Evolutionary conservation across 1,140 invertebrate species (phyloP).

Genomic region (Sycophila sp.): DNA sequence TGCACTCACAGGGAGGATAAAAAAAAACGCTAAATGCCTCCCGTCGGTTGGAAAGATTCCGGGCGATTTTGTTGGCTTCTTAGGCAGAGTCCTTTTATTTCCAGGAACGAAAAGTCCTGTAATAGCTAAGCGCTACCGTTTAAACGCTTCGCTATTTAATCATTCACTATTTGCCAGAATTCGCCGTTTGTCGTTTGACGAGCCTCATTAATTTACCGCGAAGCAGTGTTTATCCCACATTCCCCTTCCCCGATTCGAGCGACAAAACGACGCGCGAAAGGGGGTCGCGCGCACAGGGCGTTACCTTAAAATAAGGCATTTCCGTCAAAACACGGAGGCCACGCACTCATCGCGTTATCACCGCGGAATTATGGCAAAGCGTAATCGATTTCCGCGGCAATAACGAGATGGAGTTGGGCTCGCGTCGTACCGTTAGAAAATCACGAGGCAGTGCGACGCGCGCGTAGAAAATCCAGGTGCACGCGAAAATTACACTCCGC

Average conservation of each 20-base stretch:
- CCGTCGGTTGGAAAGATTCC: conserved; percentile 1
- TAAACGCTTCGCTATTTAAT: background rate
- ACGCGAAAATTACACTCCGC: conserved; percentile 1
- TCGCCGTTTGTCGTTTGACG: background rate
- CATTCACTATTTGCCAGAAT: background rate
- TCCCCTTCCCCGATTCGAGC: background rate
- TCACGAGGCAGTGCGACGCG: conserved; percentile 10
- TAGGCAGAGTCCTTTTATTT: conserved; percentile 15
- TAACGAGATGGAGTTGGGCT: conserved; percentile 27
- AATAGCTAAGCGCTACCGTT: background rate
- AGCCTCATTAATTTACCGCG: background rate
- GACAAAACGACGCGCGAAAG: background rate
- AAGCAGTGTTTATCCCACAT: background rate
- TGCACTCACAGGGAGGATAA: background rate
- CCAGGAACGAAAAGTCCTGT: conserved; percentile 9
- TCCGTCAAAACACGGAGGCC: background rate
- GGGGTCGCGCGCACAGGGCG: background rate
- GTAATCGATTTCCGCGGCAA: conserved; percentile 35
- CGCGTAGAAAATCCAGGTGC: background rate
- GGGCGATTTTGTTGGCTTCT: background rate
- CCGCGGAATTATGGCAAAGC: background rate
- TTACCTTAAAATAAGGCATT: conserved; percentile 13
- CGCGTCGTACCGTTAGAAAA: conserved; percentile 37
- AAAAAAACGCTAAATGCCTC: conserved; percentile 12
- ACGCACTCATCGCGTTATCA: background rate